A percentile compares a stretch with the other conserved stretches of the same genome.
These are phyloP conservation scores for Rhea americana DNA, from an alignment of 2,113 vertebrate genomes.

Conservation along the genomic window DNA sequence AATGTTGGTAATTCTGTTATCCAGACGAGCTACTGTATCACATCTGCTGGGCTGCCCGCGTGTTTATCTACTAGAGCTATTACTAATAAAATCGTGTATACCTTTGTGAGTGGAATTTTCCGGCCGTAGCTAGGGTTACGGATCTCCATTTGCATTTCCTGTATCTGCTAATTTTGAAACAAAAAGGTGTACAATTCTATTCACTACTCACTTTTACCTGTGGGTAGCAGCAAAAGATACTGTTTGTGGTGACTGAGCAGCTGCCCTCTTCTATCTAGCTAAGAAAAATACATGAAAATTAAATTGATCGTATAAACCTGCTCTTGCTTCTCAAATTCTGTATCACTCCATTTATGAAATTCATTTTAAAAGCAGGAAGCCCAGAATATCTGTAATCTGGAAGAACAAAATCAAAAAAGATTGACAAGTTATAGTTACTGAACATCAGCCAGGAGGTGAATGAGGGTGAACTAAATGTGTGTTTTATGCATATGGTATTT, in stretches of 20 bases:
- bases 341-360: not conserved
- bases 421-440: not conserved
- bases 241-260: slow-evolving; percentile 14
- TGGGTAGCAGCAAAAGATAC: slow-evolving; percentile 63
- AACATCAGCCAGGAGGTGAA: not conserved
- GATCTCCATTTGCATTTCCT: not conserved
- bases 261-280: not conserved
- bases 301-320: not conserved
- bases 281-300: not conserved
- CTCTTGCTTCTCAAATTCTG: not conserved
- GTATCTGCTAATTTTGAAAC: not conserved
- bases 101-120: not conserved
- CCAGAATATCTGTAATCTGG: not conserved
- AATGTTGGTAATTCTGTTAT: not conserved
- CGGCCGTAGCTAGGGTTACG: not conserved
- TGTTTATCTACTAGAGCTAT: not conserved
- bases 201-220: slow-evolving; percentile 61
- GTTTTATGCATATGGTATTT: not conserved
- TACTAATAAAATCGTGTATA: not conserved
- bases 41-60: not conserved
- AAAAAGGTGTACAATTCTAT: not conserved
- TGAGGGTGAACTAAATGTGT: not conserved
- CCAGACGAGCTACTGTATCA: not conserved
- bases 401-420: not conserved
- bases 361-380: not conserved